phyloP scores from a whole-genome alignment of 2,888 invertebrate genomes.

The Cordilura impudica region DNA sequence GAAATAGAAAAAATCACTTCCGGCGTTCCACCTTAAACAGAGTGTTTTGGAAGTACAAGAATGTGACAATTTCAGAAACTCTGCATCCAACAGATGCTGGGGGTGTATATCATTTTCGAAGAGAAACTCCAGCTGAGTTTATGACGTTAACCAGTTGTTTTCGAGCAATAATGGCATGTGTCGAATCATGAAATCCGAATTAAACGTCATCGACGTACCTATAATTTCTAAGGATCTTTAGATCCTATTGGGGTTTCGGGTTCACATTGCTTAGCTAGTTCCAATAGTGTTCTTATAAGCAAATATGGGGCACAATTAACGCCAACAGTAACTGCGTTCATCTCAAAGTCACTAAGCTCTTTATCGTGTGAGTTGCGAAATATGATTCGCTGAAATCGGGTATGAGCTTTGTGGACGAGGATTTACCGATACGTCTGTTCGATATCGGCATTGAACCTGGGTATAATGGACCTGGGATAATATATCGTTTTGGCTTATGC shows the following conservation, averaged over 20 bases:
- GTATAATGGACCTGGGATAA: too few species aligned
- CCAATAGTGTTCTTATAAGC: too few species aligned
- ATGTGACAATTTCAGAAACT: not conserved
- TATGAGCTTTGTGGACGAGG: too few species aligned
- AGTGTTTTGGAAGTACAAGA: not conserved
- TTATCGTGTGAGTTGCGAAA: not conserved
- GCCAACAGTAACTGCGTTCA: not conserved
- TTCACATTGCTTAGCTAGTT: not conserved
- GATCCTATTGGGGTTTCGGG: too few species aligned
- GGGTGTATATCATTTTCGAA: not conserved
- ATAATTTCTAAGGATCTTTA: not conserved
- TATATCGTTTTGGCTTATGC: too few species aligned
- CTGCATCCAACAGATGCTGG: not conserved
- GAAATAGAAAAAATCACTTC: conserved; percentile 29
- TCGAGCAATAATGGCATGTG: not conserved
- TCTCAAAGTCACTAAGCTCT: not conserved
- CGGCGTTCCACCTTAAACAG: not conserved
- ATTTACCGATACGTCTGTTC: too few species aligned
- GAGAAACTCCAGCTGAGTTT: not conserved
- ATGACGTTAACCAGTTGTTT: not conserved
- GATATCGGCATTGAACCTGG: too few species aligned
- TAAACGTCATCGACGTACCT: not conserved
- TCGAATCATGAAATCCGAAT: not conserved
- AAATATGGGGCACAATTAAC: too few species aligned
- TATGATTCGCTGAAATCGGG: not conserved